phyloP scores from a whole-genome alignment of 2,113 vertebrate species.

The Myotis lucifugus region DNA sequence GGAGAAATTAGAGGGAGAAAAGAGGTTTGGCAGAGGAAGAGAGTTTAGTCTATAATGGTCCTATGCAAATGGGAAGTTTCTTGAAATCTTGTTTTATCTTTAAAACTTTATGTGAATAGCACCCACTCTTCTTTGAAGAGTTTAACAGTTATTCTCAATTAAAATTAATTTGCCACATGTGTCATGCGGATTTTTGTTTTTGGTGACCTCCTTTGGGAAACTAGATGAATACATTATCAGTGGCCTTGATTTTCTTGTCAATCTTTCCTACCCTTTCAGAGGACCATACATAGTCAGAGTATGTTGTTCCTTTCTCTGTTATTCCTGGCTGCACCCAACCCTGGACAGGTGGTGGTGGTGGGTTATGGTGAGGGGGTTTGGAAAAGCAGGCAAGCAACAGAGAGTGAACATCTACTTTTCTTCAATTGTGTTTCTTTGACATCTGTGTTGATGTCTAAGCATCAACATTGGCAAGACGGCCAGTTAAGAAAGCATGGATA shows the following conservation, averaged over 20 bases:
- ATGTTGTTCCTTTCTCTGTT: neutral
- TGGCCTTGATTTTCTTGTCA: neutral
- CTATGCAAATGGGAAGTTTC: neutral
- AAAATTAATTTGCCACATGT: neutral
- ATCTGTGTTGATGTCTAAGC: neutral
- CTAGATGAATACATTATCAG: neutral
- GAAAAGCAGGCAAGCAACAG: neutral
- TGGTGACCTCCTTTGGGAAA: neutral
- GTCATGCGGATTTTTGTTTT: neutral
- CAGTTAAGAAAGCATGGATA: neutral
- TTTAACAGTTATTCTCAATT: neutral
- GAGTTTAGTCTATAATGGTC: neutral
- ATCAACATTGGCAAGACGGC: neutral
- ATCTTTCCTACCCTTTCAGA: neutral
- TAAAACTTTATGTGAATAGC: neutral
- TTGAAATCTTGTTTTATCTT: neutral
- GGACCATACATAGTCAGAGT: too few species aligned
- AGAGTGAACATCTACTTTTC: neutral
- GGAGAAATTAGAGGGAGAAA: neutral
- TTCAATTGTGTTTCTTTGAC: neutral
- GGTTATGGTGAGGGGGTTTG: neutral
- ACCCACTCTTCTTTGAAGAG: neutral
- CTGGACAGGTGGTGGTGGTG: too few species aligned
- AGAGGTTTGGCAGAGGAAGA: neutral
- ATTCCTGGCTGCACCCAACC: accelerated